phyloP scores from a whole-genome alignment of 2,113 vertebrate species.

The Pseudorasbora parva region DNA sequence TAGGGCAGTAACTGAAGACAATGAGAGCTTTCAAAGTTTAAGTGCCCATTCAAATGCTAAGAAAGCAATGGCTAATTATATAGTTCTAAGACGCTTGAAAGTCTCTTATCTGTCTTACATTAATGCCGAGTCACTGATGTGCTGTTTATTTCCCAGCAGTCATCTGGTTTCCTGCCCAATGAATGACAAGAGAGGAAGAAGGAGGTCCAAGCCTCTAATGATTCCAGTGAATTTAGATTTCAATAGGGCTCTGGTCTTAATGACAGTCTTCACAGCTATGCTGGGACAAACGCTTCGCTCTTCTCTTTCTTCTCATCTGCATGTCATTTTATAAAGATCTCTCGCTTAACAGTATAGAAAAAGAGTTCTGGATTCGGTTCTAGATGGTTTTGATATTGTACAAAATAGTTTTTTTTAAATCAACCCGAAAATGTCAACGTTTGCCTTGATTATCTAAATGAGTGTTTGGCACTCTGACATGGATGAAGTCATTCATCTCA shows the following conservation, averaged over 20 bases:
- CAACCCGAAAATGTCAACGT: background rate
- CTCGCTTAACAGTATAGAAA: background rate
- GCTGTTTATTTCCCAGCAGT: constrained; percentile 76
- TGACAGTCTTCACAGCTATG: constrained; percentile 42
- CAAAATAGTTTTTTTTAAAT: background rate
- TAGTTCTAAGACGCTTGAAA: constrained; percentile 80
- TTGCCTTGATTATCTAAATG: background rate
- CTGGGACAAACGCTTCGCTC: background rate
- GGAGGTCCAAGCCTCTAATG: constrained; percentile 55
- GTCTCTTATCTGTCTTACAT: constrained; percentile 80
- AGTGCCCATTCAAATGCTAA: constrained; percentile 82
- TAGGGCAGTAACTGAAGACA: constrained; percentile 79
- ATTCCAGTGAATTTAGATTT: constrained; percentile 56
- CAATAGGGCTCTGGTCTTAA: constrained; percentile 51
- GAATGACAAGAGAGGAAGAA: constrained; percentile 58
- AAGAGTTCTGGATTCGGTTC: background rate
- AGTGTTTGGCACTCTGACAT: constrained; percentile 20
- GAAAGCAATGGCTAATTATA: constrained; percentile 78
- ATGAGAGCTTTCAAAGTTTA: constrained; percentile 81
- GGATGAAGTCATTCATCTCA: constrained; percentile 19
- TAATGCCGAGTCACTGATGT: constrained; percentile 73
- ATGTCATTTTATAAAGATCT: constrained; percentile 14
- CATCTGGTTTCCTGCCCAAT: constrained; percentile 64
- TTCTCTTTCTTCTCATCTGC: constrained; percentile 19
- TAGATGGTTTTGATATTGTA: background rate